Evolutionary conservation across 2,113 vertebrate genomes (phyloP).

Genomic region (Mesoclemmys tuberculata): DNA sequence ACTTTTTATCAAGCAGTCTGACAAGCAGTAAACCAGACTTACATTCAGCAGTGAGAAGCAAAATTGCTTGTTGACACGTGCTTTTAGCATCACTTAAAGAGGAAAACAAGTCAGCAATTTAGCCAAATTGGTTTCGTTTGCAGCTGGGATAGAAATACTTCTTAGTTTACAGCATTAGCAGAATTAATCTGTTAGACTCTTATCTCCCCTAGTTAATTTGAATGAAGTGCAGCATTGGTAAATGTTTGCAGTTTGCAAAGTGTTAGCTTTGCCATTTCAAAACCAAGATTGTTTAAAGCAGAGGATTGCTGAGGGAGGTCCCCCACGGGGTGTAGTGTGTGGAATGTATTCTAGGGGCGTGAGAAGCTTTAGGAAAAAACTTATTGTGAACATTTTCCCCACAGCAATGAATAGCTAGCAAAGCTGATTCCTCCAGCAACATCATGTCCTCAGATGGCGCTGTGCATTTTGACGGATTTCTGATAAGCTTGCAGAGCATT

Average conservation of each 20-base stretch:
- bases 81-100: constrained; percentile 52
- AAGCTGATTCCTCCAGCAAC: neutral
- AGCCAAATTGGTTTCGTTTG: constrained; percentile 42
- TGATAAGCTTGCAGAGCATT: neutral
- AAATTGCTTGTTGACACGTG: constrained; percentile 55
- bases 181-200: constrained; percentile 70
- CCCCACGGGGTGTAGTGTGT: neutral
- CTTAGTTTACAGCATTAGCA: constrained; percentile 62
- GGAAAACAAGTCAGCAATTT: constrained; percentile 55
- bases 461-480: neutral
- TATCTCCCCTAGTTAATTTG: constrained; percentile 60
- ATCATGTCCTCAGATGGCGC: neutral
- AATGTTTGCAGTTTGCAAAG: constrained; percentile 44
- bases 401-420: neutral
- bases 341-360: neutral
- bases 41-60: constrained; percentile 42
- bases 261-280: constrained; percentile 56
- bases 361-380: neutral
- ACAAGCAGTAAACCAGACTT: constrained; percentile 61
- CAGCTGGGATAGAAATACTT: constrained; percentile 59
- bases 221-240: constrained; percentile 60
- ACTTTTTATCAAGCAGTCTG: constrained; percentile 63
- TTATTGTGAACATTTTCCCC: neutral
- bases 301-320: constrained; percentile 29
- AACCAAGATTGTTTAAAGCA: constrained; percentile 42